Conservation (phyloP, 2,797 vertebrate species). For the Fringilla coelebs region DNA sequence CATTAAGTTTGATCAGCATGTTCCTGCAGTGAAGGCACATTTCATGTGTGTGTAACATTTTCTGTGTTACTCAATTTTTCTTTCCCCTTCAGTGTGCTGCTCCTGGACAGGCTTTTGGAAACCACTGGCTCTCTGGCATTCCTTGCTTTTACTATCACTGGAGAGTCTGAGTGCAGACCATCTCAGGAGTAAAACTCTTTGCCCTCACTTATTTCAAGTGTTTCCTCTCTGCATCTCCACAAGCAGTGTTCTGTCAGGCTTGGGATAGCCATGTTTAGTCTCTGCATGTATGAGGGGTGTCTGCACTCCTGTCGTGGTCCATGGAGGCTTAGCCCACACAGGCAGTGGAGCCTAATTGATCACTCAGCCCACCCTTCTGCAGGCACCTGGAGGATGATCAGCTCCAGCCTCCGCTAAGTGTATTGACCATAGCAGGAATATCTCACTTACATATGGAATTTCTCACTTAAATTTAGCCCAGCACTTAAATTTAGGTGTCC, state of each 20-base stretch:
- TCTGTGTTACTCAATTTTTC: background rate
- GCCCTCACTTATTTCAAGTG: background rate
- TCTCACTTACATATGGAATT: background rate
- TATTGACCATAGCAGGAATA: background rate
- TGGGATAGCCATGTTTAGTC: background rate
- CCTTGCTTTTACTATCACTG: background rate
- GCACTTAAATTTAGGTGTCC: background rate
- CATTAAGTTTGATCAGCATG: background rate
- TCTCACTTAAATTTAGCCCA: background rate
- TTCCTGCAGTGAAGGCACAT: background rate
- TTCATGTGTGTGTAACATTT: background rate
- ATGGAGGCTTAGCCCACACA: background rate
- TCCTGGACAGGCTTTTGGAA: background rate
- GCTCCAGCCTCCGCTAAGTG: background rate
- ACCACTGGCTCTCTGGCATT: background rate
- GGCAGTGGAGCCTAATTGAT: background rate
- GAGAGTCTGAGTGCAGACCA: background rate
- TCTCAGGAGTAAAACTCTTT: background rate
- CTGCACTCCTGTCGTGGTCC: accelerated
- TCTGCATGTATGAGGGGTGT: accelerated
- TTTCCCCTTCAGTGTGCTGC: background rate
- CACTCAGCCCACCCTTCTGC: background rate
- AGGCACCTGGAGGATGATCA: background rate
- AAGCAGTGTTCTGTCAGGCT: background rate
- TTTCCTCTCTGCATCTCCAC: background rate